Percentiles rank a stretch among this genome's conserved stretches.
phyloP scores from a whole-genome alignment of 2,113 vertebrate genomes.

The Genyomyrus donnyi region DNA sequence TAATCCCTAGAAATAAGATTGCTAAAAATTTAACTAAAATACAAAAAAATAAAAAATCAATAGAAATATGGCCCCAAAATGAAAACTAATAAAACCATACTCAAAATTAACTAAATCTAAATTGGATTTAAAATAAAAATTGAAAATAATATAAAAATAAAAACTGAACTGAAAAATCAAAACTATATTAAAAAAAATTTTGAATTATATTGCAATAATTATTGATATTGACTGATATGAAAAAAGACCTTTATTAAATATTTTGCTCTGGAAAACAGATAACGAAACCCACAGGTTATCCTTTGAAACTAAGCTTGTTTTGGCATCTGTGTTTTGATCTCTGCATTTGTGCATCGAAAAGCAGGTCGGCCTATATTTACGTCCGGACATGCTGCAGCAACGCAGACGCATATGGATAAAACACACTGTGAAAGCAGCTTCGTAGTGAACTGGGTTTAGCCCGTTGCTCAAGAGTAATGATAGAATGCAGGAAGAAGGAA shows the following conservation, averaged over 20 bases:
- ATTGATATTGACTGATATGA: neutral
- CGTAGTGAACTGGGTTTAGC: neutral
- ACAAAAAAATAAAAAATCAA: neutral
- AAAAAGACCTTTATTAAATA: neutral
- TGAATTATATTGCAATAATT: neutral
- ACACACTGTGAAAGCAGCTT: neutral
- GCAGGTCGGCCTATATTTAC: neutral
- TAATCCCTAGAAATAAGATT: neutral
- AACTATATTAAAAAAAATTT: neutral
- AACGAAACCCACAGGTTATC: neutral
- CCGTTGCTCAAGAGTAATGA: neutral
- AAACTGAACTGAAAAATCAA: neutral
- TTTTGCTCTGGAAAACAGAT: neutral
- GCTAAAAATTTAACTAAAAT: neutral
- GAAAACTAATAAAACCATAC: neutral
- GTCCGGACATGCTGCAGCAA: neutral
- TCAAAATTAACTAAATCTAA: neutral
- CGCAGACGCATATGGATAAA: neutral
- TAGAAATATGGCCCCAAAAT: neutral
- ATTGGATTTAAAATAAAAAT: neutral
- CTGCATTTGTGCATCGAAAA: neutral
- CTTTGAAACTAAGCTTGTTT: neutral
- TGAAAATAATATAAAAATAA: neutral
- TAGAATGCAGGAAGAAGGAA: conserved; percentile 3
- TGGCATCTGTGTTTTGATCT: neutral